Evolutionary conservation across 2,113 vertebrate species (phyloP), one percentile per base, ranked within the genome.

Genomic region (Prinia subflava): DNA sequence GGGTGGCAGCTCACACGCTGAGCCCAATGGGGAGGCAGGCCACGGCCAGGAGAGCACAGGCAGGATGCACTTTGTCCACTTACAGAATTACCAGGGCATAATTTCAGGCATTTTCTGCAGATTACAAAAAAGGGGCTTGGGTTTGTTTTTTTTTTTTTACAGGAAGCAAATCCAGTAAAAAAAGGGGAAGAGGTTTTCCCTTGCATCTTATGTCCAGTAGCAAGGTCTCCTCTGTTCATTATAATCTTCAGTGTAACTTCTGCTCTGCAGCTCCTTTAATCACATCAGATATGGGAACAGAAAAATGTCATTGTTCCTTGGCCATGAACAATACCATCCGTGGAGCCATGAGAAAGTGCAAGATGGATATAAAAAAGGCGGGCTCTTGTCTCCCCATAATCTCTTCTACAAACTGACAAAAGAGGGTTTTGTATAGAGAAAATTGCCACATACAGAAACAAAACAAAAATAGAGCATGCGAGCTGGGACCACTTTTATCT

Each of bases 381-480:
- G 94, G 93, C 95, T 87, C 95, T 96, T 96, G 95, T 95, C 90
- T 92, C 80, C 94, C 89, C 90, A 95, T 96, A 94, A 96, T 95
- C 96, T 97, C 94, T 89, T 80, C 96, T 97, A 83, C 94, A 94
- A 87, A 93, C 92, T 91, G 95, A 97, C 95, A 97, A 96, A 96
- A 97, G 95, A 92, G 86, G 96, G 95, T 92, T 97, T 96, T 97
- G 95, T 96, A 89, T 89, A 53, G 95, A 85, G 96, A 97, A 97
- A 97, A 97, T 96, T 96, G 94, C 86, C 95, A 96, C 96, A 89
- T 95, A 95, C 95, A 91, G 95, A 95, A 96, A 96, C 95, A 96
- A 96, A 96, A 96, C 96, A 96, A 84, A 96, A 97, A 96, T 73
- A 76, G 95, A 96, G 91, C 95, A 89, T 94, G 94, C 15, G 77